Evolutionary conservation across 1,140 invertebrate species (phyloP), one percentile per base, ranked within the genome.

Genomic region (Mesaphorura yosii): DNA sequence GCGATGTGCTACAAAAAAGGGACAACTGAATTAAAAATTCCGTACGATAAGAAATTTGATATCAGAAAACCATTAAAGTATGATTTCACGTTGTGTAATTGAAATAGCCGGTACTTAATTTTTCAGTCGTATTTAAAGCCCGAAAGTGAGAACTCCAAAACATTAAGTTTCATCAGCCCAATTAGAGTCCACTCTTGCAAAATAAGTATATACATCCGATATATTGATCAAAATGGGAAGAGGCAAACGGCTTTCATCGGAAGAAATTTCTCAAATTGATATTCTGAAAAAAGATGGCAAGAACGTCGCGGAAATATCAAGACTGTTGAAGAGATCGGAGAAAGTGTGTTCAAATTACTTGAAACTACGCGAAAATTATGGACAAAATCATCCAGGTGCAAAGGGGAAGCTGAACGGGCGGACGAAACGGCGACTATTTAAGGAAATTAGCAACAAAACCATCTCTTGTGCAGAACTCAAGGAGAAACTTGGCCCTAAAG

Each of bases 401-500:
- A 45, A 45, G 38, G 17, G 19, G 31, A 25, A 10, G 15, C 26
- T 52, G 23, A 52, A 7, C 31, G 20, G n/a, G 10, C 2, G 28
- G n/a, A 37, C 34, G 14, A 44, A 53, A 25, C 7, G 51, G 38
- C 28, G n/a, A 6, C 29, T 52, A n/a, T 26, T 44, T 7, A 23
- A 29, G 17, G 19, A 28, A 27, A 29, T 39, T 17, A 44, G 25
- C 17, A 52, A 44, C 28, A 23, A 40, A 28, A 42, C 26, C 15
- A 23, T 44, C 19, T 52, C 50, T n/a, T 3, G 15, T n/a, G 15
- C 17, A n/a, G 40, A 46, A 3, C 27, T 53, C 25, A 44, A 46
- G 28, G 6, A 19, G 17, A 28, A 37, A 22, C 25, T 47, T 22
- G 17, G 31, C 7, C 22, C 47, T 6, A 28, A 44, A 10, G 51